Percentiles rank a stretch among this genome's conserved stretches.
These are phyloP conservation scores for Notolepis coatsorum DNA, from an alignment of 2,797 vertebrate genomes.

Conservation along the genomic window DNA sequence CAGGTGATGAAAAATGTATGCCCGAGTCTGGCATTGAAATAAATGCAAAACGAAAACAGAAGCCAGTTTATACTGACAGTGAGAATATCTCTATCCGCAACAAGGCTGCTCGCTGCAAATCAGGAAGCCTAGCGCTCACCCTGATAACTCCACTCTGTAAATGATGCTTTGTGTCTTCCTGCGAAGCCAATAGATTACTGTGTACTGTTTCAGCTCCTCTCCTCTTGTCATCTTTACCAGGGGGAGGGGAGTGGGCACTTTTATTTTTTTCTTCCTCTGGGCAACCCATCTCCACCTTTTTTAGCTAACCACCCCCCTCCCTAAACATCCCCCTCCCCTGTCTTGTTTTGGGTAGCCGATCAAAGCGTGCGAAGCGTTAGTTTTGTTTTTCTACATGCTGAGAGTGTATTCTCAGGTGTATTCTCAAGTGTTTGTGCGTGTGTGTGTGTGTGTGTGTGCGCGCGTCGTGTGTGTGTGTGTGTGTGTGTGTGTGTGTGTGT, in stretches of 20 bases:
- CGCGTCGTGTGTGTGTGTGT: not conserved
- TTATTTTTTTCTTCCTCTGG: constrained; percentile 31
- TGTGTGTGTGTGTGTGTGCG: not conserved
- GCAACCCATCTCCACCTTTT: constrained; percentile 51
- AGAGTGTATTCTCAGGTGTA: constrained; percentile 68
- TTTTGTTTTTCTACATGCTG: constrained; percentile 64
- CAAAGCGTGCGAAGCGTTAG: constrained; percentile 25
- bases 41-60: constrained; percentile 99
- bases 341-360: not conserved
- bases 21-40: constrained; percentile 99
- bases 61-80: constrained; percentile 99
- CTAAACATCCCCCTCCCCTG: not conserved
- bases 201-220: constrained; percentile 40
- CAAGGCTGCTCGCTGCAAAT: constrained; percentile 94
- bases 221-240: constrained; percentile 68
- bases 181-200: constrained; percentile 78
- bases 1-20: constrained; percentile 99
- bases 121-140: constrained; percentile 81
- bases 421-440: constrained; percentile 32
- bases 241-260: constrained; percentile 68
- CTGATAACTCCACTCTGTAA: constrained; percentile 80
- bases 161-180: constrained; percentile 80
- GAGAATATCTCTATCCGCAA: constrained; percentile 99
- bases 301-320: constrained; percentile 44
- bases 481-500: not conserved